Base-by-base conservation (phyloP, 2,888 invertebrate species). In the Nomada ferruginata region DNA sequence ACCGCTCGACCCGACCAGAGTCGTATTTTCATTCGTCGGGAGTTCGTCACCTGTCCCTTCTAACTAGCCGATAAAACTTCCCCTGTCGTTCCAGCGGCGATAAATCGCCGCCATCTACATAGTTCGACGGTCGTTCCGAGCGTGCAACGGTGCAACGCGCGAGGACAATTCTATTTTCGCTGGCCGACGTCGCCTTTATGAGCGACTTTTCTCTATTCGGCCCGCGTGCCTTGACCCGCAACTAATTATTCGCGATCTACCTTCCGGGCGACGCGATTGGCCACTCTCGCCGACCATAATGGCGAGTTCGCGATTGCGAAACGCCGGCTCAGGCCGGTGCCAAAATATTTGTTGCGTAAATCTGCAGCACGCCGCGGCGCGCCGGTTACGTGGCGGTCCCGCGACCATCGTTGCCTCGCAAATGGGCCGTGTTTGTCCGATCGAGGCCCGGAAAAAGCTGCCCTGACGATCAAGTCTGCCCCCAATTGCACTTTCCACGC, bases 271-370 rank as follows among this genome's bases (percentile, higher is more conserved):
- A 36, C 69, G 72, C 69, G 66, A 83, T 83, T 83, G 83, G 83
- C 61, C 68, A 9, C 18, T 11, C 20, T 1, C 18, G 13, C 55
- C 29, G 36, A 50, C 66, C 71, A 68, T 80, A 83, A 84, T 79
- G 84, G 83, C 83, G 84, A 86, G 76, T 83, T 74, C 77, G 79
- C 70, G 80, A 84, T 87, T 87, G 70, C 87, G 86, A 88, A 87
- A 87, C 70, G 60, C 18, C 68, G 59, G 47, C 73, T 18, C 42
- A 0, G 47, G 20, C 23, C 65, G n/a, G 73, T 88, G 87, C 88
- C 87, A 87, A 88, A 86, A 88, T 87, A 87, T 86, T 84, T 71
- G 57, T 87, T 87, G 87, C 87, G 87, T 82, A 87, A 87, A 87
- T 52, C 73, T 66, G 52, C 60, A 59, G 18, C 55, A 10, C 11